phyloP scores from a whole-genome alignment of 2,888 invertebrate genomes.

The Thera obeliscata region DNA sequence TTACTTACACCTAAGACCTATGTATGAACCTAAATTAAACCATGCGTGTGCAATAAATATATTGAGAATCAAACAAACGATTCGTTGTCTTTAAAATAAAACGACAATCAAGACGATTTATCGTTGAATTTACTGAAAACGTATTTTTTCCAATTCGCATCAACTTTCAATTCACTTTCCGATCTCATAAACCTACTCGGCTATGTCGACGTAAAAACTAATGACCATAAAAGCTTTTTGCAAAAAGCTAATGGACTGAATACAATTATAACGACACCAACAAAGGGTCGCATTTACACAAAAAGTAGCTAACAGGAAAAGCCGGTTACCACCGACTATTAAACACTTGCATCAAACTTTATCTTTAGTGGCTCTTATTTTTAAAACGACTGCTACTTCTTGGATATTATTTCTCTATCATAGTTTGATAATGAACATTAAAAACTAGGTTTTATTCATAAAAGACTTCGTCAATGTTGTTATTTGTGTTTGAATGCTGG shows the following conservation, averaged over 20 bases:
- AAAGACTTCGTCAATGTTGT: too few species aligned
- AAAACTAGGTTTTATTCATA: too few species aligned
- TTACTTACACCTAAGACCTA: too few species aligned
- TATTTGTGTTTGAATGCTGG: neutral
- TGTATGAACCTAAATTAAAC: too few species aligned
- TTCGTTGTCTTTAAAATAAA: too few species aligned
- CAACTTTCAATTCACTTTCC: constrained; percentile 15
- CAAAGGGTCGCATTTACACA: constrained; percentile 14
- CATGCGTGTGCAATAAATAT: too few species aligned
- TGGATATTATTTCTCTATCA: too few species aligned
- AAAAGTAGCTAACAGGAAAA: neutral
- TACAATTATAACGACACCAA: constrained; percentile 34
- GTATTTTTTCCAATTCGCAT: neutral
- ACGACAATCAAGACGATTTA: neutral
- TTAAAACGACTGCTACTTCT: too few species aligned
- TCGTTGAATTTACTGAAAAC: neutral
- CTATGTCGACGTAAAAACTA: constrained; percentile 26
- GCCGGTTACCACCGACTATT: neutral
- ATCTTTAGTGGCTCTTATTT: too few species aligned
- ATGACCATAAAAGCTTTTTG: constrained; percentile 28
- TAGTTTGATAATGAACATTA: too few species aligned
- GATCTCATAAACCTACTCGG: constrained; percentile 21
- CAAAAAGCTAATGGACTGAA: constrained; percentile 34
- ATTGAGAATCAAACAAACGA: too few species aligned
- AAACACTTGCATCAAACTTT: too few species aligned